Base-by-base conservation (phyloP, 2,797 vertebrate genomes). In the Enteromius fasciolatus region DNA sequence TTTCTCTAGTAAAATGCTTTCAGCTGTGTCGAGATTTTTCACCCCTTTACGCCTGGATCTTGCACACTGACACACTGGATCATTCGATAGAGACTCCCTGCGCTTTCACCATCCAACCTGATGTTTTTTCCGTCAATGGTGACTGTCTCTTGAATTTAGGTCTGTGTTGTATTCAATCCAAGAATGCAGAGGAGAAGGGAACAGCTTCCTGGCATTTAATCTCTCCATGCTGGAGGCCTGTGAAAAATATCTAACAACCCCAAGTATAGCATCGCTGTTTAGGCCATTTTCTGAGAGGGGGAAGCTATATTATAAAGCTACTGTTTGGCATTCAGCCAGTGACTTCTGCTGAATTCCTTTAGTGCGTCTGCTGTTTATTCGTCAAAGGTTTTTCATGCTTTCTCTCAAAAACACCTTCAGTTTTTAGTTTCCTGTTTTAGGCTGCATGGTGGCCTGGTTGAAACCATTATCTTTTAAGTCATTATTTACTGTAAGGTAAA, bases 21-120 rank as follows among this genome's bases (percentile, higher is more conserved):
- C 83, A 83, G 86, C 87, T 87, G 84, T 82, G 83, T 82, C 48
- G 63, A 70, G 46, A 39, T 87, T 81, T 74, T 59, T 84, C 28
- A 23, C 48, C 59, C 36, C n/a, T 74, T 25, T 76, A 54, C 39
- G 39, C n/a, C 31, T 68, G 70, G 70, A 85, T 81, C 39, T 59
- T 66, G 75, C 81, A 69, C 23, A 41, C 78, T 61, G 25, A 66
- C 57, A 80, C 17, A 64, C 39, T 48, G 66, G 66, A 80, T 63
- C 73, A 33, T 78, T 50, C 28, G 50, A 82, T 39, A 33, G n/a
- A 25, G 41, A 68, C 75, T 85, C 76, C 64, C 72, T 48, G 46
- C 14, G 6, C 31, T 41, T 67, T 52, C 69, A 15, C 36, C 48
- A 68, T 79, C n/a, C 36, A 64, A 83, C 36, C 28, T 17, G 33